These are phyloP conservation scores for Liopterus haemorrhoidalis DNA, from an alignment of 2,888 invertebrate species.

Conservation along the genomic window DNA sequence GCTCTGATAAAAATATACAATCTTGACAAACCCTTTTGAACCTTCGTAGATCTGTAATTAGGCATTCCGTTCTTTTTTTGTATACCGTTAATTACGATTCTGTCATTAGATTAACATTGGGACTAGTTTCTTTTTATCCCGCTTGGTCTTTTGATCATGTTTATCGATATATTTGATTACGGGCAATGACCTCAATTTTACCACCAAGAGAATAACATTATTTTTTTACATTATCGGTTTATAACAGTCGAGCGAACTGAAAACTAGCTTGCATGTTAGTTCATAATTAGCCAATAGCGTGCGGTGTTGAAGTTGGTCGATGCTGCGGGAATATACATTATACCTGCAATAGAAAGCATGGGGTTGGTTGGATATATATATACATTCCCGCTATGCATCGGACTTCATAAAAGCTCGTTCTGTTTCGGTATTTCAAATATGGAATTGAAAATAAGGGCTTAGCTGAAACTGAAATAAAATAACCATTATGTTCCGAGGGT, in stretches of 20 bases:
- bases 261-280: conserved; percentile 15
- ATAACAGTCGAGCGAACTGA: conserved; percentile 14
- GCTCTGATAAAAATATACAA: too few relatives aligned
- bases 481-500: conserved; percentile 17
- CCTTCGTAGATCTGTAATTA: too few relatives aligned
- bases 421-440: conserved; percentile 14
- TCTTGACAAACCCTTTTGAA: too few relatives aligned
- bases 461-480: conserved; percentile 22
- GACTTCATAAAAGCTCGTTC: conserved; percentile 16
- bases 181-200: conserved; percentile 16
- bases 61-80: too few relatives aligned
- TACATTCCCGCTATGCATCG: conserved; percentile 7
- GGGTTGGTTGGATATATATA: background rate
- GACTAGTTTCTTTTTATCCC: too few relatives aligned
- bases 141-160: too few relatives aligned
- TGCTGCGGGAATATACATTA: conserved; percentile 6
- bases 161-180: conserved; percentile 20
- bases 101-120: too few relatives aligned
- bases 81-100: too few relatives aligned
- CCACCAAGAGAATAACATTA: conserved; percentile 18
- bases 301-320: conserved; percentile 6
- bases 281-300: conserved; percentile 20
- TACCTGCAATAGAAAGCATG: background rate
- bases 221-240: conserved; percentile 19
- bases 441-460: conserved; percentile 20